Base-by-base conservation (phyloP, 2,888 invertebrate genomes). In the Dryobota labecula region DNA sequence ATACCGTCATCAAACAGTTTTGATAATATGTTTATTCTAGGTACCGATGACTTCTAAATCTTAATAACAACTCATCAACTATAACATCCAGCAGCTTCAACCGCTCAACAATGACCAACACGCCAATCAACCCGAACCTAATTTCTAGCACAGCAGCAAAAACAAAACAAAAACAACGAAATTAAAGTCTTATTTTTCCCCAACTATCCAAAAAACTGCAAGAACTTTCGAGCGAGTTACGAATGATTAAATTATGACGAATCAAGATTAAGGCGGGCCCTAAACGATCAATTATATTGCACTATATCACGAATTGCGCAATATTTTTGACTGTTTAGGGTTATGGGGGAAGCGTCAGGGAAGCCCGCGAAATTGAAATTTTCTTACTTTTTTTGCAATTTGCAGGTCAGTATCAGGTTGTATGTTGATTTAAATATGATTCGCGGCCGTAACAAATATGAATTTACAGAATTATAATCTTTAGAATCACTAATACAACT, bases 241-340 rank as follows among this genome's bases (percentile, higher is more conserved):
- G 47, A 70, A 80, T 62, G 24, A 78, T 60, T 66, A 68, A 76
- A 83, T 76, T 53, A 79, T 64, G 58, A 82, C 61, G 47, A 63
- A 73, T 77, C 70, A 74, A 83, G 69, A 82, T 76, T 62, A 65
- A 38, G 13, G 38, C 38, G 11, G 38, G 38, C 38, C 7, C 15
- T 43, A 6, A 15, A 43, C 43, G 18, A 43, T 43, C 43, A 18
- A 18, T 43, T 43, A 18, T 18, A 43, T 18, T 18, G 43, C 15
- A 41, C 4, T 15, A 6, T 18, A 43, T 43, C 18, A 18, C 43
- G 18, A 43, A 43, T 43, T 43, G 6, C 43, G 18, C 18, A 43
- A 43, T 18, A 18, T 43, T 43, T 43, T 43, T 43, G 43, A 43
- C 6, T 5, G 18, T 43, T 5, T 43, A n/a, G n/a, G n/a, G n/a